Percentiles rank a stretch among this genome's conserved stretches.
Conservation (phyloP, 2,888 invertebrate genomes). For the Lepidochitona cinerea region DNA sequence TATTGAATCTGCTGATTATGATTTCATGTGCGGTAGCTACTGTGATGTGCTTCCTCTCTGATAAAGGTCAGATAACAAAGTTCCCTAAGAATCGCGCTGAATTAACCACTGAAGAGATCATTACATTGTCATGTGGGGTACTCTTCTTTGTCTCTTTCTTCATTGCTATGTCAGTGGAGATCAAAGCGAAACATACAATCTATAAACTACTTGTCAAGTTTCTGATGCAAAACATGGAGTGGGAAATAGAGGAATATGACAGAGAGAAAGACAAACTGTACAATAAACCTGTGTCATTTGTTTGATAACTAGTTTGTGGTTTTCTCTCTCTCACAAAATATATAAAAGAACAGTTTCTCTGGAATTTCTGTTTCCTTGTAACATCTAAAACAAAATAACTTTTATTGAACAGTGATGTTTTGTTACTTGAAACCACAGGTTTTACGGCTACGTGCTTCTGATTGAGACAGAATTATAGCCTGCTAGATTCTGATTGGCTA, state of each 20-base stretch:
- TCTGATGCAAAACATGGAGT: slow-evolving; percentile 71
- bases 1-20: slow-evolving; percentile 73
- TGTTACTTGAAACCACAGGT: too few species aligned
- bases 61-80: slow-evolving; percentile 63
- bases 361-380: too few species aligned
- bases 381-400: too few species aligned
- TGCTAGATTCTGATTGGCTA: too few species aligned
- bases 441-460: too few species aligned
- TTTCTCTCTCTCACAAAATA: too few species aligned
- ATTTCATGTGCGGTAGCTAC: slow-evolving; percentile 73
- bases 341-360: too few species aligned
- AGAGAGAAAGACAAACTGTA: slow-evolving; percentile 49
- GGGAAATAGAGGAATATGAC: slow-evolving; percentile 72
- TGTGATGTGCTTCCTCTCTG: slow-evolving; percentile 73
- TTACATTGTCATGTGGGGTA: slow-evolving; percentile 74
- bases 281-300: not conserved
- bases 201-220: slow-evolving; percentile 72
- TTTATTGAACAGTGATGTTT: too few species aligned
- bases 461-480: too few species aligned
- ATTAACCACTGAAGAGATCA: slow-evolving; percentile 72
- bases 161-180: slow-evolving; percentile 75
- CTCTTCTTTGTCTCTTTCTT: slow-evolving; percentile 75
- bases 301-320: too few species aligned
- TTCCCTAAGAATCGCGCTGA: slow-evolving; percentile 66
- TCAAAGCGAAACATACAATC: slow-evolving; percentile 73